Percentiles rank a stretch among this genome's conserved stretches.
phyloP scores from a whole-genome alignment of 2,888 invertebrate genomes.

The Heteropelma amictum region DNA sequence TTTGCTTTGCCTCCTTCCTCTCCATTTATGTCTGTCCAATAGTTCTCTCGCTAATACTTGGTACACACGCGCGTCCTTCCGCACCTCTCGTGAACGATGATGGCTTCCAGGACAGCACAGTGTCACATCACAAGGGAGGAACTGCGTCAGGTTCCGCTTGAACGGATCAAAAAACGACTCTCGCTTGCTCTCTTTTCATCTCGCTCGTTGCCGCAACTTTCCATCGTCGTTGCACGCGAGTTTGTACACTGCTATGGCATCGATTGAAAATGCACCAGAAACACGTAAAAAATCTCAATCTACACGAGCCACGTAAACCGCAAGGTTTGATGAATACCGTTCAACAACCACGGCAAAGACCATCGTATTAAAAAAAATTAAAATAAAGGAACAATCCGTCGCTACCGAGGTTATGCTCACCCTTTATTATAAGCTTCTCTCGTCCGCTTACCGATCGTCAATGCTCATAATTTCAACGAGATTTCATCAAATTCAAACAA shows the following conservation, averaged over 20 bases:
- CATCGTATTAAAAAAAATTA: neutral
- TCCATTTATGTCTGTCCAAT: conserved; percentile 7
- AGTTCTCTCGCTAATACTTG: conserved; percentile 6
- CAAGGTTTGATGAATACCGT: conserved; percentile 24
- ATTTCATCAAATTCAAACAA: no score
- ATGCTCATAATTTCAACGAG: no score
- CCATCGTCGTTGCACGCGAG: neutral
- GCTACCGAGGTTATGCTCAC: neutral
- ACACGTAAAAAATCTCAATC: neutral
- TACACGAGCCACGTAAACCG: conserved; percentile 2
- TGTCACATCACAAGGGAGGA: conserved; percentile 20
- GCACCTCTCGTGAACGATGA: conserved; percentile 27
- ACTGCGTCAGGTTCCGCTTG: conserved; percentile 24
- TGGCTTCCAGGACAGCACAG: conserved; percentile 3
- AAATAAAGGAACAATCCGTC: neutral
- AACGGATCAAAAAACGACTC: conserved; percentile 3
- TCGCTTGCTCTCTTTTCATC: conserved; percentile 3
- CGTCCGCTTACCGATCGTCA: no score
- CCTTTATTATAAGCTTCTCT: neutral
- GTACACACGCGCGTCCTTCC: conserved; percentile 20
- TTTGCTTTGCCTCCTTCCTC: neutral
- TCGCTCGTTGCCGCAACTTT: neutral
- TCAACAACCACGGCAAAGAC: conserved; percentile 27
- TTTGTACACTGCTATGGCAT: neutral
- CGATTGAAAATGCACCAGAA: conserved; percentile 21